phyloP scores from a whole-genome alignment of 2,888 invertebrate genomes.

The Parnassius glacialis region DNA sequence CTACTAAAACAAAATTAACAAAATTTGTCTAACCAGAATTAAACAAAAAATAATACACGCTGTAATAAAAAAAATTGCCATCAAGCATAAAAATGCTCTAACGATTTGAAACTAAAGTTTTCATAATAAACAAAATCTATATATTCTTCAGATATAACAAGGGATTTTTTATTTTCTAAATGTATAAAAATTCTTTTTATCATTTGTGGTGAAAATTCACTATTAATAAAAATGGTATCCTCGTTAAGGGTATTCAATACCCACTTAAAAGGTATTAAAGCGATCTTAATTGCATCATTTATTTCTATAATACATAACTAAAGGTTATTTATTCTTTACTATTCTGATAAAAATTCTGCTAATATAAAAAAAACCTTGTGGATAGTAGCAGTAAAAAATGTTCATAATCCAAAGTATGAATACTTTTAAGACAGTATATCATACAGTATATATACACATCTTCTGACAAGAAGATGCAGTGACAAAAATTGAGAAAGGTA shows the following conservation, averaged over 20 bases:
- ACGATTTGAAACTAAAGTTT: slow-evolving; percentile 10
- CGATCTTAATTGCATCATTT: slow-evolving; percentile 11
- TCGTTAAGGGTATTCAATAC: slow-evolving; percentile 22
- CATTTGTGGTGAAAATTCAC: slow-evolving; percentile 18
- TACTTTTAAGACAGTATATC: no score
- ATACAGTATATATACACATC: no score
- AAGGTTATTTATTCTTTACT: neutral
- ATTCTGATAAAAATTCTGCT: neutral
- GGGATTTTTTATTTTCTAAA: slow-evolving; percentile 20
- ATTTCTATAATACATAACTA: neutral
- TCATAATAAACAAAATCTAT: slow-evolving; percentile 18
- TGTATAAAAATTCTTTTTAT: slow-evolving; percentile 25
- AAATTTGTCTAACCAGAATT: slow-evolving; percentile 12
- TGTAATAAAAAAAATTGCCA: slow-evolving; percentile 4
- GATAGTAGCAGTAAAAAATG: no score
- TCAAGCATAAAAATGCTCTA: slow-evolving; percentile 5
- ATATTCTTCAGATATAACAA: slow-evolving; percentile 19
- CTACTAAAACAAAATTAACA: slow-evolving; percentile 24
- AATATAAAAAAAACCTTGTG: no score
- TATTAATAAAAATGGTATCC: slow-evolving; percentile 26
- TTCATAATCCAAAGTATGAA: no score
- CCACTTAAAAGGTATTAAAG: slow-evolving; percentile 17
- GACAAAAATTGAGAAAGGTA: no score
- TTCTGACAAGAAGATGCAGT: no score
- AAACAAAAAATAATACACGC: slow-evolving; percentile 13